phyloP scores from a whole-genome alignment of 2,888 invertebrate genomes.

The Agriopis aurantiaria region DNA sequence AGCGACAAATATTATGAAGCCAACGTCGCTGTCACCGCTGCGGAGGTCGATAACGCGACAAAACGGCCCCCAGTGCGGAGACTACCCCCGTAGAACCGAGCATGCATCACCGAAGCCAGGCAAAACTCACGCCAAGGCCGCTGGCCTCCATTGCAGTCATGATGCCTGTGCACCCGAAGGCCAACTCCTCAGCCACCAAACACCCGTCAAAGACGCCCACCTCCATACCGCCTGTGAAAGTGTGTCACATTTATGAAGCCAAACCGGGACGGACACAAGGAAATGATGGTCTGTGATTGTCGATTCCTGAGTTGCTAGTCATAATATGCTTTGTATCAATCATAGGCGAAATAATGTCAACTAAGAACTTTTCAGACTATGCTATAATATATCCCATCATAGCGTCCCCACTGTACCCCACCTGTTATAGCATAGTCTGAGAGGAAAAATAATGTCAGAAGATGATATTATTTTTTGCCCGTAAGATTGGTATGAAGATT shows the following conservation, averaged over 20 bases:
- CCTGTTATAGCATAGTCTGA: too few relatives aligned
- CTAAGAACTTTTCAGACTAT: not conserved
- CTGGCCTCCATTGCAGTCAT: slow-evolving; percentile 96
- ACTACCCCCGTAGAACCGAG: not conserved
- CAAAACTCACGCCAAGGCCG: slow-evolving; percentile 90
- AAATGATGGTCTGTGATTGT: not conserved
- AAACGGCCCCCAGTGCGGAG: not conserved
- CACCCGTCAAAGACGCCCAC: slow-evolving; percentile 92
- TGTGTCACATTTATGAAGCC: slow-evolving; percentile 39
- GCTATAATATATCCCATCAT: too few relatives aligned
- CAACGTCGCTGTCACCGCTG: too few relatives aligned
- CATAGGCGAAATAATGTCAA: not conserved
- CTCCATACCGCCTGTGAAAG: slow-evolving; percentile 90
- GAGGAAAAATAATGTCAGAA: too few relatives aligned
- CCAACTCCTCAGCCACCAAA: slow-evolving; percentile 95
- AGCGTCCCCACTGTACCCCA: too few relatives aligned
- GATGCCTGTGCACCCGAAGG: slow-evolving; percentile 97
- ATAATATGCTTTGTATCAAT: not conserved
- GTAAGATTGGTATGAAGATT: too few relatives aligned
- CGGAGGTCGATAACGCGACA: not conserved
- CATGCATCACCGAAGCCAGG: slow-evolving; percentile 16
- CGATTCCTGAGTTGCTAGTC: not conserved
- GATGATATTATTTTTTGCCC: too few relatives aligned
- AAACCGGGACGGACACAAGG: slow-evolving; percentile 9
- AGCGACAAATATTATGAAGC: too few relatives aligned